These are phyloP conservation scores for Chesias legatella DNA, from an alignment of 2,888 invertebrate genomes.

Conservation along the genomic window DNA sequence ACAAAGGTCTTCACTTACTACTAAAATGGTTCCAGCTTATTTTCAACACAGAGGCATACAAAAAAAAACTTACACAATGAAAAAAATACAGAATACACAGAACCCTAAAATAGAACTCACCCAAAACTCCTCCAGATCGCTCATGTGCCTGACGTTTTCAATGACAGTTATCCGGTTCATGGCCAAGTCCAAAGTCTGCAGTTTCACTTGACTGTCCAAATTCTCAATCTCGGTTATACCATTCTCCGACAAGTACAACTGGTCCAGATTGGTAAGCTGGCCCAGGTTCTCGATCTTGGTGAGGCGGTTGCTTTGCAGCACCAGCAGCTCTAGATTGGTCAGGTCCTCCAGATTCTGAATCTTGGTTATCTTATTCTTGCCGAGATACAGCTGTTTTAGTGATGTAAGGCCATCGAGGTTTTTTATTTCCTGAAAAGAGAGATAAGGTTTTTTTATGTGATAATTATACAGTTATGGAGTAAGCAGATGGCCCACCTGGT, in stretches of 20 bases:
- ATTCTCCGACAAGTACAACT: conserved; percentile 96
- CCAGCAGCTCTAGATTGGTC: conserved; percentile 87
- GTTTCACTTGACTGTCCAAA: conserved; percentile 82
- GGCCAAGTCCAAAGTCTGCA: conserved; percentile 95
- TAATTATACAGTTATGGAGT: too few species aligned
- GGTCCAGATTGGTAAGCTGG: conserved; percentile 85
- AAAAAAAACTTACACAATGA: too few species aligned
- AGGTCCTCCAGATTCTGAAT: conserved; percentile 90
- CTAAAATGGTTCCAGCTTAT: too few species aligned
- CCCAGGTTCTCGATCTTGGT: conserved; percentile 92
- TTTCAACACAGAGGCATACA: too few species aligned
- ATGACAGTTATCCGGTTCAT: conserved; percentile 91
- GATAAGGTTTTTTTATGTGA: too few species aligned
- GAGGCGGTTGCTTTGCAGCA: conserved; percentile 95
- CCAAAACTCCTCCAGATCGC: conserved; percentile 96
- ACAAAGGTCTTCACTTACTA: too few species aligned
- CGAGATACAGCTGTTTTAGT: conserved; percentile 90
- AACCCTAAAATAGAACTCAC: conserved; percentile 77
- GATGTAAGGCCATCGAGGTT: conserved; percentile 88
- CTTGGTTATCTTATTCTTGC: conserved; percentile 96
- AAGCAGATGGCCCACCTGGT: too few species aligned
- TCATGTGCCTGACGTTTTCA: conserved; percentile 88
- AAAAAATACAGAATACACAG: too few species aligned
- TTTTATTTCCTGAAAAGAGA: conserved; percentile 89
- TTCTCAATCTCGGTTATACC: conserved; percentile 91